These are phyloP conservation scores for Stylophora pistillata DNA, from an alignment of 64 coral and sea anemone genomes.

Conservation along the genomic window DNA sequence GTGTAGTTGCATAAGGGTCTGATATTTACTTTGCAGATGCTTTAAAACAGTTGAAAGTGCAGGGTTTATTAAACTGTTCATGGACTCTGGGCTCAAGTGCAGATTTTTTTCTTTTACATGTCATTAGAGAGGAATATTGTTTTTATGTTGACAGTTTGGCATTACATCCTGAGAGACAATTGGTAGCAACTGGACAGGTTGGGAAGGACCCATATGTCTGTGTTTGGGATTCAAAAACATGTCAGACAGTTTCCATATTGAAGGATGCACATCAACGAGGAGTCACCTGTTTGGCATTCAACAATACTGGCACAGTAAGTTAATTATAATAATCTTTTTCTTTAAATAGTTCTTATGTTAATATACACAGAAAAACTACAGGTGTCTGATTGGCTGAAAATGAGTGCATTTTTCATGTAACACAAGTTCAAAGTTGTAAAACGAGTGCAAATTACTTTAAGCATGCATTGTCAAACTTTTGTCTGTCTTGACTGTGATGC, in stretches of 20 bases:
- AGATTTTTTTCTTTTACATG: background rate
- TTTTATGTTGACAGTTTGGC: slow-evolving; percentile 66
- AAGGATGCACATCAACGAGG: slow-evolving; percentile 97
- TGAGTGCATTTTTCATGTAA: no score
- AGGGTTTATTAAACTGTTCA: no score
- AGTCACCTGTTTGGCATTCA: slow-evolving; percentile 93
- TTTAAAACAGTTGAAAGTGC: no score
- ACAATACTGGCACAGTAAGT: slow-evolving; percentile 87
- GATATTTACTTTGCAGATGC: no score
- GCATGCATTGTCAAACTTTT: no score
- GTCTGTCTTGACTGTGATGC: no score
- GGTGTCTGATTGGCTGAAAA: no score
- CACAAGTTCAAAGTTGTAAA: no score
- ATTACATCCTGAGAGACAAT: slow-evolving; percentile 90
- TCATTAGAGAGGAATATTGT: background rate
- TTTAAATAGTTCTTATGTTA: background rate
- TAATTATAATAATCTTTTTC: background rate
- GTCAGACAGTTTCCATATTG: slow-evolving; percentile 90
- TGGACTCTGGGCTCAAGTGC: background rate
- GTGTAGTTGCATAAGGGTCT: no score
- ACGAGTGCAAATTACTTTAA: no score
- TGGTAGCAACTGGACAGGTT: slow-evolving; percentile 96
- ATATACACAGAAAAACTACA: no score
- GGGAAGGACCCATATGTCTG: slow-evolving; percentile 98
- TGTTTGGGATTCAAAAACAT: slow-evolving; percentile 89